Percentiles rank a stretch among this genome's conserved stretches.
Evolutionary conservation across 2,888 invertebrate genomes (phyloP).

Genomic region (Prionchulus punctatus): DNA sequence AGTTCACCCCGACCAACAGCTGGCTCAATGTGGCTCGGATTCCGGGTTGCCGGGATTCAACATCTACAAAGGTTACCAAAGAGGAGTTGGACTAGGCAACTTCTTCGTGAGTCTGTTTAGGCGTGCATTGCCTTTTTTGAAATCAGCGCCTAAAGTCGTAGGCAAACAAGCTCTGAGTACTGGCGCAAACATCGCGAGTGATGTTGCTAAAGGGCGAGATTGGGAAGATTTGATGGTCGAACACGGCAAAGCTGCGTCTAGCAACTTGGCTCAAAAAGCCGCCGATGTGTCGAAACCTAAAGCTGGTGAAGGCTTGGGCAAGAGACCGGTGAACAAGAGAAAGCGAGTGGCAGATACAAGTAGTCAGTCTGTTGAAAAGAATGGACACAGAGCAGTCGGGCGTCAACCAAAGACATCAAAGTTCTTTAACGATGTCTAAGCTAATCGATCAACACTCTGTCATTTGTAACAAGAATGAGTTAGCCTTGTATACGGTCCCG

Average conservation of each 20-base stretch:
- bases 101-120: neutral
- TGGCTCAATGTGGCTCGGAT: no score
- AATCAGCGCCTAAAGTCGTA: neutral
- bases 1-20: no score
- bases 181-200: neutral
- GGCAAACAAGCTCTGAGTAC: neutral
- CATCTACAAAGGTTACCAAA: no score
- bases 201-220: neutral
- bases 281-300: neutral
- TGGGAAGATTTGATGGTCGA: neutral
- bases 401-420: no score
- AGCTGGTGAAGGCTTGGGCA: neutral
- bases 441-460: neutral
- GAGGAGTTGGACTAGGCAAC: constrained; percentile 2
- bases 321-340: neutral
- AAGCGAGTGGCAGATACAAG: neutral
- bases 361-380: neutral
- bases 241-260: neutral
- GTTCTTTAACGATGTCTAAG: no score
- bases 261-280: neutral
- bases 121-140: neutral
- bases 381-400: no score
- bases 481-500: constrained; percentile 3
- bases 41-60: no score
- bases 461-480: neutral